Conservation (phyloP, 53 echinoderm and acorn worm genomes). For the Antedon mediterranea region DNA sequence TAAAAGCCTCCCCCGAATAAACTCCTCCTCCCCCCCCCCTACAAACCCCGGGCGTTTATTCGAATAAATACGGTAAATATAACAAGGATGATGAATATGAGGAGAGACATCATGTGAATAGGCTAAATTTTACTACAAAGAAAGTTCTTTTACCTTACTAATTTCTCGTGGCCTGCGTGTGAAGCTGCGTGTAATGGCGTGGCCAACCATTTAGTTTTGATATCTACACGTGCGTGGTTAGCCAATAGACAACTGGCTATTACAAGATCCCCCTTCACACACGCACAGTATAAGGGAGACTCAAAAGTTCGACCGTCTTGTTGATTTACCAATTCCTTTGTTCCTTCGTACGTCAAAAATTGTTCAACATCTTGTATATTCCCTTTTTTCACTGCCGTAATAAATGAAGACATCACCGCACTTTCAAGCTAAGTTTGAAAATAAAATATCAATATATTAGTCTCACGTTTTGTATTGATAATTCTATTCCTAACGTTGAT, state of each 20-base stretch:
- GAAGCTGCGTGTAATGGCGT: slow-evolving; percentile 73
- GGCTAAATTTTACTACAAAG: too few relatives aligned
- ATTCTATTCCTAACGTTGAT: too few relatives aligned
- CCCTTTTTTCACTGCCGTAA: slow-evolving; percentile 1
- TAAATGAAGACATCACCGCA: not conserved
- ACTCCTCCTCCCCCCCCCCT: too few relatives aligned
- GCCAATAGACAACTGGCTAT: slow-evolving; percentile 45
- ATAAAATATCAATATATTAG: too few relatives aligned
- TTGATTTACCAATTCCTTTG: slow-evolving; percentile 21
- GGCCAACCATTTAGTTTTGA: slow-evolving; percentile 70
- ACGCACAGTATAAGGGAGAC: slow-evolving; percentile 61
- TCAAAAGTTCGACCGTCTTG: slow-evolving; percentile 41
- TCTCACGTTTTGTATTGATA: too few relatives aligned
- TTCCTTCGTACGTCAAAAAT: slow-evolving; percentile 3
- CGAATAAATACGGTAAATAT: too few relatives aligned
- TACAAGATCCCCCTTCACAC: slow-evolving; percentile 40
- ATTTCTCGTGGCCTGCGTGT: slow-evolving; percentile 45
- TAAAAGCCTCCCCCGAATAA: too few relatives aligned
- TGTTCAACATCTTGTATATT: not conserved
- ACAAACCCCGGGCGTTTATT: too few relatives aligned
- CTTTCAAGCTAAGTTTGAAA: not conserved
- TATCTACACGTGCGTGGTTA: slow-evolving; percentile 23
- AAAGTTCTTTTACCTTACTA: slow-evolving; percentile 66
- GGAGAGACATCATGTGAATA: too few relatives aligned
- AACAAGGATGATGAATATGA: too few relatives aligned